Evolutionary conservation across 1,140 invertebrate species (phyloP).

Genomic region (Eulimnadia texana): DNA sequence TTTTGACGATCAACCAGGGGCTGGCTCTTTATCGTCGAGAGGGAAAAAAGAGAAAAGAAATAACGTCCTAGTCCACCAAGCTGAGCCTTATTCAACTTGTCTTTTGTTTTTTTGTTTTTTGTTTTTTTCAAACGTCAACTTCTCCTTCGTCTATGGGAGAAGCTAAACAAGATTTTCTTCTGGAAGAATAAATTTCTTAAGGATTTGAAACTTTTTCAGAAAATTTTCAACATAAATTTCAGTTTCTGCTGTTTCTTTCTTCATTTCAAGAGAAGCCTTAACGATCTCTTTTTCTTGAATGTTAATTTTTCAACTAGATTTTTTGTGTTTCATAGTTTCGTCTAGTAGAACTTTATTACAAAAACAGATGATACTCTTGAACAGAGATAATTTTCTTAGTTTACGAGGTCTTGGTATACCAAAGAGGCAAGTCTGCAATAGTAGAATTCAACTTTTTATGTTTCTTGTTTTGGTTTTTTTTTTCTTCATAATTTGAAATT

Average conservation of each 20-base stretch:
- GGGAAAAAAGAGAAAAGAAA: background rate
- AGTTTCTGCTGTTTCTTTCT: background rate
- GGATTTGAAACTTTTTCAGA: background rate
- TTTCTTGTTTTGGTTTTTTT: background rate
- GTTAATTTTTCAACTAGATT: too few relatives aligned
- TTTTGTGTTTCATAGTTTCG: too few relatives aligned
- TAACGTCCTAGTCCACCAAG: slow-evolving; percentile 1
- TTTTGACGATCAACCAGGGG: background rate
- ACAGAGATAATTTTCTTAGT: background rate
- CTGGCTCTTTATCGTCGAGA: background rate
- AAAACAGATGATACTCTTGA: background rate
- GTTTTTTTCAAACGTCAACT: background rate
- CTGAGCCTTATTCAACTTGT: slow-evolving; percentile 7
- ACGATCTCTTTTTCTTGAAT: too few relatives aligned
- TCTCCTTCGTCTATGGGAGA: too few relatives aligned
- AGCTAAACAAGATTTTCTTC: too few relatives aligned
- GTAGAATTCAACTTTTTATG: background rate
- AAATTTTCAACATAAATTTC: background rate
- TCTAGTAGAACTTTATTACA: background rate
- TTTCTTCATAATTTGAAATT: background rate
- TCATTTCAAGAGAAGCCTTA: background rate
- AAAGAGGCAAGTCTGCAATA: background rate
- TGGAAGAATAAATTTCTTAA: background rate
- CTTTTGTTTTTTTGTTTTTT: background rate
- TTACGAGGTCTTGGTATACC: background rate